These are phyloP conservation scores for Megalops atlanticus DNA, from an alignment of 2,113 vertebrate species.

Conservation along the genomic window DNA sequence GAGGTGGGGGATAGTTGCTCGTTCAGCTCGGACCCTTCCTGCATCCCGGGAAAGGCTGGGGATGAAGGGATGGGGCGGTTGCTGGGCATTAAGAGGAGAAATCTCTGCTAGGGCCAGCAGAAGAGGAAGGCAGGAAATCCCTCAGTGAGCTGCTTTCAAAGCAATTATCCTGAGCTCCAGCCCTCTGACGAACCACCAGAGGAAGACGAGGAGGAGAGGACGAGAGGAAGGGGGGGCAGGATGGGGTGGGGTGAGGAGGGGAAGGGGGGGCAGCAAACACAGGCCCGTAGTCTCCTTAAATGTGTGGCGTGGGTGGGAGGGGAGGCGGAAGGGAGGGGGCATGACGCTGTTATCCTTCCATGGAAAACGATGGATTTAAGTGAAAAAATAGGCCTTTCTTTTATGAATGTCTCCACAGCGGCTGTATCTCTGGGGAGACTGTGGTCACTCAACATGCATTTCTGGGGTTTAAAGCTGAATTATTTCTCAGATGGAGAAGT, in stretches of 20 bases:
- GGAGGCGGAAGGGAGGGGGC: not conserved
- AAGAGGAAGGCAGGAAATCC: not conserved
- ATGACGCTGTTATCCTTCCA: not conserved
- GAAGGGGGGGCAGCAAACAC: too few species aligned
- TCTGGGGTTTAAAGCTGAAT: not conserved
- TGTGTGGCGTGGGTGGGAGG: too few species aligned
- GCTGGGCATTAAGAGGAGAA: slow-evolving; percentile 8
- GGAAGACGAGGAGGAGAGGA: not conserved
- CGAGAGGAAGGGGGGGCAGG: too few species aligned
- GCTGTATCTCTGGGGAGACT: not conserved
- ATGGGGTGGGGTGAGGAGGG: not conserved
- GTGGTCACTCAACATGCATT: not conserved
- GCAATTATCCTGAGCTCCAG: not conserved
- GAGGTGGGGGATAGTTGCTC: too few species aligned
- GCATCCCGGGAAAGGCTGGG: too few species aligned
- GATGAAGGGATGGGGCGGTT: not conserved
- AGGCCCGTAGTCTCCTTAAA: too few species aligned
- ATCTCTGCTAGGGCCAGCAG: not conserved
- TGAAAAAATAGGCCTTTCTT: not conserved
- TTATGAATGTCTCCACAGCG: not conserved
- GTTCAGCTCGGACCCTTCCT: not conserved
- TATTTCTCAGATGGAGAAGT: not conserved
- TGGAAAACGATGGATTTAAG: not conserved
- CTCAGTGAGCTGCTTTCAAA: not conserved
- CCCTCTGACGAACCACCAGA: not conserved